Evolutionary conservation across 2,888 invertebrate genomes (phyloP), one percentile per base, ranked within the genome.

Genomic region (Heliconius cydno): DNA sequence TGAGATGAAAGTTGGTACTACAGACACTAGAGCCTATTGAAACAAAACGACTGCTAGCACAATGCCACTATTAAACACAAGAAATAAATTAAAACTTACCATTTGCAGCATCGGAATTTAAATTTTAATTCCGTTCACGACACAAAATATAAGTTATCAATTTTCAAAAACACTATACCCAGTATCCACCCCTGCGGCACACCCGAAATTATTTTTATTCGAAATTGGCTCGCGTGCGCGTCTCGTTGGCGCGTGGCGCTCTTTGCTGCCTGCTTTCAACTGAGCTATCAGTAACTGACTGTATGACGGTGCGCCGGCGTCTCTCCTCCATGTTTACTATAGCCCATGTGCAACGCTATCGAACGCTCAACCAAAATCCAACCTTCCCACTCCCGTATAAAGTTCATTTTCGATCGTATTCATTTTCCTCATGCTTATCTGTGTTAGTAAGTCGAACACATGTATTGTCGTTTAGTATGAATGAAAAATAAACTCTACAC

Each of bases 381-480:
- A 86, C 89, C 84, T 79, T 92, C 88, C 79, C 1, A 0, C 0
- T 0, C 0, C 2, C 0, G 0, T 0, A 0, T 83, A 86, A 78
- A 80, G 84, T 82, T 76, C 7, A 22, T 80, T 87, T 89, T 90
- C 3, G 5, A 13, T 82, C 82, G 80, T 10, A 22, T 3, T 22
- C 3, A 6, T 15, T 74, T 80, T 84, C 79, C 85, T 82, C 38
- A 84, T 81, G 84, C 88, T 91, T 93, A 92, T 92, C 92, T 92
- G 92, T 92, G 91, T 93, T 93, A 90, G 94, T 93, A 90, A 93
- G 89, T 89, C 91, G 89, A 88, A 90, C 90, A 90, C 89, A 91
- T 92, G 94, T 92, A 93, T 94, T 91, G 93, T 94, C 92, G 91
- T 92, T 90, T 89, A 75, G 88, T 90, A 93, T 94, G 94, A 94